Evolutionary conservation across 2,113 vertebrate species (phyloP).

Genomic region (Rousettus leschenaultii): DNA sequence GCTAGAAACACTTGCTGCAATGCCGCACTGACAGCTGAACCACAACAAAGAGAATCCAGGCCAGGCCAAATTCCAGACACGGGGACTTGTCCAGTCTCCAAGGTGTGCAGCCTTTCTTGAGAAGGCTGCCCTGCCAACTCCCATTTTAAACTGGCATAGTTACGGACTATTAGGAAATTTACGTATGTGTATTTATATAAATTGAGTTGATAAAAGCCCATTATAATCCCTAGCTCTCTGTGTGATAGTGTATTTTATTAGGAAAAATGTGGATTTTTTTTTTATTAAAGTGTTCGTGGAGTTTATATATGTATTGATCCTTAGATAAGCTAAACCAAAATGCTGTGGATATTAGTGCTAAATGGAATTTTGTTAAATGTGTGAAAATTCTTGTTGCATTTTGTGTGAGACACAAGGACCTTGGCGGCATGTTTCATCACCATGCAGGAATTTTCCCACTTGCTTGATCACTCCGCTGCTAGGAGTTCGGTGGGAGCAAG

Average conservation of each 20-base stretch:
- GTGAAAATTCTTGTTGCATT: not conserved
- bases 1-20: constrained; percentile 34
- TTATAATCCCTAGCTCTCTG: not conserved
- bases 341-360: not conserved
- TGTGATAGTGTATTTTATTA: not conserved
- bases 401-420: not conserved
- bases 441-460: not conserved
- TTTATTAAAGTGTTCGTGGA: not conserved
- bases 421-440: not conserved
- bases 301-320: not conserved
- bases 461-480: not conserved
- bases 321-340: not conserved
- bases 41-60: constrained; percentile 38
- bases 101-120: not conserved
- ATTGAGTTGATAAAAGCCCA: not conserved
- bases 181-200: not conserved
- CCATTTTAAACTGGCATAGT: not conserved
- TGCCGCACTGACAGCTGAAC: constrained; percentile 27
- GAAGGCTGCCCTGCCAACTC: too few species aligned
- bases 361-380: not conserved
- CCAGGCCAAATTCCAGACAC: not conserved
- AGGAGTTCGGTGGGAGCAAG: not conserved
- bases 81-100: not conserved
- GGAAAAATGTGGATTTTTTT: not conserved
- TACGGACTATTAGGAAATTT: not conserved